A percentile compares a stretch with the other conserved stretches of the same genome.
Evolutionary conservation across 2,888 invertebrate species (phyloP).

Genomic region (Dryobota labecula): DNA sequence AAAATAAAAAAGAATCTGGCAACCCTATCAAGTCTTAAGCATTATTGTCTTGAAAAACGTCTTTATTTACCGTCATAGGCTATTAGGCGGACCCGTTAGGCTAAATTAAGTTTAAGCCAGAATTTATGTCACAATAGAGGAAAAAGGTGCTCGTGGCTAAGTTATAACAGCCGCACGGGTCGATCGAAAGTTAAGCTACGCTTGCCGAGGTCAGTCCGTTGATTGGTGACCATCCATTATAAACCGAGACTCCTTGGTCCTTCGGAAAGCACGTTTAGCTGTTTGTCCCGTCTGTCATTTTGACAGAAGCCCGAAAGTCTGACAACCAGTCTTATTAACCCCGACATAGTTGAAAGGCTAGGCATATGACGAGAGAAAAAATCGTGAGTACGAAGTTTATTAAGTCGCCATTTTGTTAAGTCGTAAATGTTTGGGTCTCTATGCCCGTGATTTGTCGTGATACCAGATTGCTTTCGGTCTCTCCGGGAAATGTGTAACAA

Average conservation of each 20-base stretch:
- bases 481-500: constrained; percentile 5
- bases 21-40: constrained; percentile 51
- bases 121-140: constrained; percentile 11
- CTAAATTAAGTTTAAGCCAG: constrained; percentile 40
- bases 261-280: background rate
- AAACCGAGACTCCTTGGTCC: background rate
- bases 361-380: background rate
- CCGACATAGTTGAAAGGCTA: no score
- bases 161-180: background rate
- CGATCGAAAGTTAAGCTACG: background rate
- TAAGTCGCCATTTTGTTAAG: constrained; percentile 11
- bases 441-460: constrained; percentile 16
- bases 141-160: background rate
- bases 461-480: constrained; percentile 27
- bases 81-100: constrained; percentile 37
- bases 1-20: constrained; percentile 32
- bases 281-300: background rate
- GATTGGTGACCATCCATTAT: background rate
- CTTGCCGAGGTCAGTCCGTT: background rate
- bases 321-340: no score
- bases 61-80: constrained; percentile 47
- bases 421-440: constrained; percentile 22
- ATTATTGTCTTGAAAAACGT: constrained; percentile 52
- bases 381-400: background rate
- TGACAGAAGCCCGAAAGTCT: background rate